These are phyloP conservation scores for Zelleria hepariella DNA, from an alignment of 2,888 invertebrate species.

Conservation along the genomic window DNA sequence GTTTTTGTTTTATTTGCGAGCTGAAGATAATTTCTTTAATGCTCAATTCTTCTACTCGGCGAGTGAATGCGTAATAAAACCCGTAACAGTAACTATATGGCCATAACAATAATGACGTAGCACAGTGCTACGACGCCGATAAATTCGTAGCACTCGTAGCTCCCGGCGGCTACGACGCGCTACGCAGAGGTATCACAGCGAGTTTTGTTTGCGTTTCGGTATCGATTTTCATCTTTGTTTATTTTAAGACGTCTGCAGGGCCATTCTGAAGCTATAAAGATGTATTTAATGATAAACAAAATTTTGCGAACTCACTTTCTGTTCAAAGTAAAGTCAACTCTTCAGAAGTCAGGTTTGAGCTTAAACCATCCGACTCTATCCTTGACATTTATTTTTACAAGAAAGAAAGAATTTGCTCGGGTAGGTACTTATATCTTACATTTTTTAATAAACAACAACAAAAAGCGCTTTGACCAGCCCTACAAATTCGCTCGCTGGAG, in stretches of 20 bases:
- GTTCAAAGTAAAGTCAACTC: background rate
- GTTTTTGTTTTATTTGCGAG: background rate
- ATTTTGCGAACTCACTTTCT: background rate
- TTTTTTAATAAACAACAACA: background rate
- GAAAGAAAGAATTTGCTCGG: background rate
- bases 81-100: background rate
- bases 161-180: background rate
- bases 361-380: background rate
- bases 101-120: background rate
- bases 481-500: background rate
- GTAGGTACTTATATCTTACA: background rate
- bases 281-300: background rate
- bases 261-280: background rate
- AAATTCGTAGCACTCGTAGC: background rate
- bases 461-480: background rate
- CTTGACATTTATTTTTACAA: background rate
- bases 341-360: background rate
- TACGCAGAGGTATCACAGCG: background rate
- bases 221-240: background rate
- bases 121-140: background rate
- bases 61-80: background rate
- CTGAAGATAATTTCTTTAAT: background rate
- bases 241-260: background rate
- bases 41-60: background rate
- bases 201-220: background rate